Conservation (phyloP, 2,888 invertebrate genomes). For the Caenorhabditis zanzibari region DNA sequence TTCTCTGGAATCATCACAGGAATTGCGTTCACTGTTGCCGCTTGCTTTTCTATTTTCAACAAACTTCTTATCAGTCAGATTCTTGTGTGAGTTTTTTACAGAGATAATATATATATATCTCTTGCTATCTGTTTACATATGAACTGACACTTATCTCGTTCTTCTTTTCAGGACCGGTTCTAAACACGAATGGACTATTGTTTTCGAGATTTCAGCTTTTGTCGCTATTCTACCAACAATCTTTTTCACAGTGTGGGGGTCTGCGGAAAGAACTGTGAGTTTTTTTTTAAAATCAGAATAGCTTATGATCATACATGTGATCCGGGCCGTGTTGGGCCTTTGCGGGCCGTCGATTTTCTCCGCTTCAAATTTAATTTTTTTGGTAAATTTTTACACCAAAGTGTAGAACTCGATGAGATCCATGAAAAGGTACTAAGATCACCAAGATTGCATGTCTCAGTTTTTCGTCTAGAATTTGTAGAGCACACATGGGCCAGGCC, state of each 20-base stretch:
- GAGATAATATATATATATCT: background rate
- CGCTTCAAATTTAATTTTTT: no score
- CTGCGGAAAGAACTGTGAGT: slow-evolving; percentile 64
- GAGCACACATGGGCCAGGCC: no score
- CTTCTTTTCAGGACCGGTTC: slow-evolving; percentile 67
- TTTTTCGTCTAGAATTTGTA: no score
- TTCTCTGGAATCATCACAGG: slow-evolving; percentile 82
- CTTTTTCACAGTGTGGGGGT: slow-evolving; percentile 81
- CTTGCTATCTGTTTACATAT: slow-evolving; percentile 6
- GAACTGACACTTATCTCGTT: slow-evolving; percentile 1
- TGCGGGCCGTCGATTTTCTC: no score
- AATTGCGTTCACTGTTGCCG: slow-evolving; percentile 81
- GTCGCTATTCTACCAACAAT: slow-evolving; percentile 81
- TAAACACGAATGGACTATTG: slow-evolving; percentile 79
- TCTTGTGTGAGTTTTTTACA: slow-evolving; percentile 63
- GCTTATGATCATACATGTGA: no score
- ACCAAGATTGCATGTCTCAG: no score
- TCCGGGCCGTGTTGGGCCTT: no score
- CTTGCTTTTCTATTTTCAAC: slow-evolving; percentile 80
- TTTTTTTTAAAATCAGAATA: background rate
- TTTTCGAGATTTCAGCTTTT: slow-evolving; percentile 80
- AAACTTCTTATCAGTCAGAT: slow-evolving; percentile 79
- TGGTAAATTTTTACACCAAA: no score
- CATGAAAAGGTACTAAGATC: no score
- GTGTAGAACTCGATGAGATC: no score